A percentile compares a stretch with the other conserved stretches of the same genome.
phyloP scores from a whole-genome alignment of 2,888 invertebrate genomes.

The Antheraea assamensis region DNA sequence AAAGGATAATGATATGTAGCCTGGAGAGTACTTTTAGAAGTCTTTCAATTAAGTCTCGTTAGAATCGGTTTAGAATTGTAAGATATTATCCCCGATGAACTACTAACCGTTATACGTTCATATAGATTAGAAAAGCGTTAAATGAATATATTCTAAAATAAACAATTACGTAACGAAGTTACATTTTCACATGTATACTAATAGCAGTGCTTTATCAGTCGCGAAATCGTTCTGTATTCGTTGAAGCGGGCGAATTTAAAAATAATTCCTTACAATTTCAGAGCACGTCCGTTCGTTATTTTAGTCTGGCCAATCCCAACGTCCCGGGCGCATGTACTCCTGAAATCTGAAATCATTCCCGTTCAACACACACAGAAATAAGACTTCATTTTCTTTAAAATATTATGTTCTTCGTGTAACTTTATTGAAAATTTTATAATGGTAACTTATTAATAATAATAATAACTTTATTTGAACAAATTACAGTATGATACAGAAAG shows the following conservation, averaged over 20 bases:
- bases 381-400: conserved; percentile 30
- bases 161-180: background rate
- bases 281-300: conserved; percentile 73
- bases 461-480: too few species aligned
- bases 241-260: conserved; percentile 49
- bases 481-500: too few species aligned
- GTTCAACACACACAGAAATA: conserved; percentile 21
- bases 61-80: too few species aligned
- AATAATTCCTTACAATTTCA: conserved; percentile 70
- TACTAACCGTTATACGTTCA: too few species aligned
- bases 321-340: conserved; percentile 55
- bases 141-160: background rate
- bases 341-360: conserved; percentile 53
- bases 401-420: conserved; percentile 12
- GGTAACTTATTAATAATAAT: background rate
- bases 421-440: background rate
- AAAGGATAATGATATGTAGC: too few species aligned
- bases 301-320: conserved; percentile 65
- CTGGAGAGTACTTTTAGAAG: too few species aligned
- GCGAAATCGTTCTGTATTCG: conserved; percentile 42
- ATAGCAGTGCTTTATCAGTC: conserved; percentile 31
- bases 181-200: conserved; percentile 10
- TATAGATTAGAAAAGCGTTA: too few species aligned
- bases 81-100: too few species aligned
- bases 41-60: too few species aligned